Evolutionary conservation across 1,140 invertebrate genomes (phyloP), one percentile per base, ranked within the genome.

Genomic region (Neoseiulus cucumeris): DNA sequence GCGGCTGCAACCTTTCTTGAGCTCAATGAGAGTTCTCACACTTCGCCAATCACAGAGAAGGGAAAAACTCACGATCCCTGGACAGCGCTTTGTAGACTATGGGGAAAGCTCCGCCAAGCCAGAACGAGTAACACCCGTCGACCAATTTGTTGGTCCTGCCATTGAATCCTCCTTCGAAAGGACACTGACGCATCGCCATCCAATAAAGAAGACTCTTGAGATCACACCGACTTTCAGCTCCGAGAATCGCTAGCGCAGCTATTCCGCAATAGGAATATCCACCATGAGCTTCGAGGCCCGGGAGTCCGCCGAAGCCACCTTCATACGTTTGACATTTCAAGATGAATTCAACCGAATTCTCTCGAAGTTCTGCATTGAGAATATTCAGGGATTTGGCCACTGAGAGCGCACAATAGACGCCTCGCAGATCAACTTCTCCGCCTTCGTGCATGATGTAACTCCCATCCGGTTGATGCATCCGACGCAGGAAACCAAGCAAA

Each of bases 61-160:
- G n/a, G n/a, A n/a, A n/a, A n/a, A n/a, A n/a, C n/a, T n/a, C n/a
- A n/a, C n/a, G n/a, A n/a, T n/a, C n/a, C n/a, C n/a, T n/a, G n/a
- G 73, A 71, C 29, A 86, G 73, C 44, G 82, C 76, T 42, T 79
- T 77, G 68, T 85, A 80, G 7, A 89, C 80, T 0, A 87, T 72
- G 42, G 90, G 87, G 74, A 97, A 91, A 42, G 84, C 81, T 33
- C 86, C 92, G 29, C 90, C 91, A 78, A 94, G 90, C 95, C 95
- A 98, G 79, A 97, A 98, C 2, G 91, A 94, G 75, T 99, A 99
- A 77, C 95, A 99, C 7, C 87, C 87, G 80, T 99, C 95, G 1
- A 98, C 94, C 65, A 98, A 76, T 79, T 99, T 99, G 76, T 98
- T 98, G 4, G 95, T 96, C 72, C 95, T 30, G 1, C 91, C 91